Evolutionary conservation across 64 coral and sea anemone genomes (phyloP).

Genomic region (Astreopora myriophthalma): DNA sequence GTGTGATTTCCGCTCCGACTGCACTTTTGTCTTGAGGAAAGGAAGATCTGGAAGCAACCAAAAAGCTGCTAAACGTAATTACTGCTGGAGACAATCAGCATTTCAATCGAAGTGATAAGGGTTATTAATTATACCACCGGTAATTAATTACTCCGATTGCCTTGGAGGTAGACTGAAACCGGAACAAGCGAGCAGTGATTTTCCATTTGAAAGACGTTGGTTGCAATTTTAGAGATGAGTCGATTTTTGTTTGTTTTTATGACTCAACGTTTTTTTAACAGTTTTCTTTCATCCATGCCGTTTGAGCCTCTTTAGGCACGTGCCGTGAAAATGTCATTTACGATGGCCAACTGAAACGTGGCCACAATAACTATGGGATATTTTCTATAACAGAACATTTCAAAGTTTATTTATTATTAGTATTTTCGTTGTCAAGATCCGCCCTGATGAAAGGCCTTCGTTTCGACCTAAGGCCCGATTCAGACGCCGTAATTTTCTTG

Average conservation of each 20-base stretch:
- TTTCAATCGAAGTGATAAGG: neutral
- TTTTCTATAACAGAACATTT: neutral
- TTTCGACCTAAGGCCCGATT: too few species aligned
- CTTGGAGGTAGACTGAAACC: neutral
- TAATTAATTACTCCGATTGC: conserved; percentile 21
- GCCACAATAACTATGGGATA: neutral
- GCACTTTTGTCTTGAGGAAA: neutral
- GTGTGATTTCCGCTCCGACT: neutral
- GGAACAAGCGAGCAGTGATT: conserved; percentile 1
- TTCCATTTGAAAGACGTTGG: conserved; percentile 3
- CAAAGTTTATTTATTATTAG: neutral
- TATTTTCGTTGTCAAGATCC: neutral
- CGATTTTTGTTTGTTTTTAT: neutral
- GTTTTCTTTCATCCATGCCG: neutral
- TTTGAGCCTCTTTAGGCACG: too few species aligned
- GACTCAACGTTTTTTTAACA: neutral
- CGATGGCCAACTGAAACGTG: neutral
- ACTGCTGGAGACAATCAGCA: neutral
- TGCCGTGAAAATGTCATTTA: neutral
- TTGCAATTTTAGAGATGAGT: neutral
- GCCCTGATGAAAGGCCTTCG: neutral
- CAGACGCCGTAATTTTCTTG: too few species aligned
- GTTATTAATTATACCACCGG: neutral
- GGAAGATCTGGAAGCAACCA: neutral
- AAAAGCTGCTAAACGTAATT: conserved; percentile 23